Evolutionary conservation across 2,888 invertebrate genomes (phyloP).

Genomic region (Noctua fimbriata): DNA sequence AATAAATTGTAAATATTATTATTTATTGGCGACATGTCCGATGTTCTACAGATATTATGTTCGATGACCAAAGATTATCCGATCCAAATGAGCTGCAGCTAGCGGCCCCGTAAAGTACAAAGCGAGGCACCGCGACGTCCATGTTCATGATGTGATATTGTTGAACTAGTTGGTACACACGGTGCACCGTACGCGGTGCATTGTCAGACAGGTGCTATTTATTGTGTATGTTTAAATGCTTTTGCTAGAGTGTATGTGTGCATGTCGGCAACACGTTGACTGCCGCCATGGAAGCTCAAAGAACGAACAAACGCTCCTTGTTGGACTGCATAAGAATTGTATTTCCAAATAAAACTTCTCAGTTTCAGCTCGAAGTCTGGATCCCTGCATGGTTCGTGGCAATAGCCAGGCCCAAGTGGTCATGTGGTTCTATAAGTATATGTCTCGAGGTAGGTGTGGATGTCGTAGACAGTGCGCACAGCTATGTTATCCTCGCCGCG

Average conservation of each 20-base stretch:
- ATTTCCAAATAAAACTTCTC: not conserved
- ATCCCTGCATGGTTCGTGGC: not conserved
- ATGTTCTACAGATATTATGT: constrained; percentile 32
- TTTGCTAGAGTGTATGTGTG: not conserved
- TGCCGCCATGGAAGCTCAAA: constrained; percentile 12
- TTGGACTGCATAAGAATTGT: not conserved
- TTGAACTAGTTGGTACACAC: constrained; percentile 30
- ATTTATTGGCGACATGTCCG: constrained; percentile 42
- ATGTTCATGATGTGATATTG: constrained; percentile 49
- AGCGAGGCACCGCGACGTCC: constrained; percentile 16
- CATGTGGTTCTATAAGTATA: not conserved
- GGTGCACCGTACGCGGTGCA: not conserved
- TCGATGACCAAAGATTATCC: constrained; percentile 69
- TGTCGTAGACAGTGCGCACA: not conserved
- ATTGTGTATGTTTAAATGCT: constrained; percentile 10
- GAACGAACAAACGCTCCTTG: not conserved
- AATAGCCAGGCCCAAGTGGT: not conserved
- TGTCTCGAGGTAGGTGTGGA: not conserved
- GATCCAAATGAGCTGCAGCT: constrained; percentile 59
- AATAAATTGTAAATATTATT: constrained; percentile 19
- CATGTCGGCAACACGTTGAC: not conserved
- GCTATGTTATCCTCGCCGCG: not conserved
- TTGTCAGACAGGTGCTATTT: constrained; percentile 43
- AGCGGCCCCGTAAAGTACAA: constrained; percentile 59
- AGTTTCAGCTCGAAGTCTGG: not conserved